phyloP scores from a whole-genome alignment of 2,797 vertebrate genomes.

The Hippopotamyrus pictus region DNA sequence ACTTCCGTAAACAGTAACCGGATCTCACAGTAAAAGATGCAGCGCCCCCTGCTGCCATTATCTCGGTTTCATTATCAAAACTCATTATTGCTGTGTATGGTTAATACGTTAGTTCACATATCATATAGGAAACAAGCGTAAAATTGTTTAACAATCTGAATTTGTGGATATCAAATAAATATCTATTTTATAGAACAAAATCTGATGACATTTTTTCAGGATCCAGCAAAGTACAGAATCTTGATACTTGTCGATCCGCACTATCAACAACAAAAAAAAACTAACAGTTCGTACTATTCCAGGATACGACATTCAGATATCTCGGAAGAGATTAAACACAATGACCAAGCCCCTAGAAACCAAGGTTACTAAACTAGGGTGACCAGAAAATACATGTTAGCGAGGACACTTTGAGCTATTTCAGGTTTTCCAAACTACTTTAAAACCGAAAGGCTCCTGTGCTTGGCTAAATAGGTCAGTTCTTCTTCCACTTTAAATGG shows the following conservation, averaged over 20 bases:
- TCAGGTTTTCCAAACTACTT: background rate
- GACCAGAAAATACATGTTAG: background rate
- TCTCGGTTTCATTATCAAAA: background rate
- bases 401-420: background rate
- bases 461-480: background rate
- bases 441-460: background rate
- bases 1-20: slow-evolving; percentile 78
- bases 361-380: background rate
- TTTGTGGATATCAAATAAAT: background rate
- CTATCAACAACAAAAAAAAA: slow-evolving; percentile 15
- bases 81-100: background rate
- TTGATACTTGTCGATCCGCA: slow-evolving; percentile 2
- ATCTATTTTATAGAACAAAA: background rate
- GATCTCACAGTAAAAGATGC: slow-evolving; percentile 18
- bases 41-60: slow-evolving; percentile 46
- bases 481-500: background rate
- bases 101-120: background rate
- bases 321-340: background rate
- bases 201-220: background rate
- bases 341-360: background rate
- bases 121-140: background rate
- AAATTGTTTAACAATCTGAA: background rate
- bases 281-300: background rate
- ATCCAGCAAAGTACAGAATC: slow-evolving; percentile 10
- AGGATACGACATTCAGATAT: background rate